Evolutionary conservation across 2,797 vertebrate species (phyloP).

Genomic region (Hydrophis major): DNA sequence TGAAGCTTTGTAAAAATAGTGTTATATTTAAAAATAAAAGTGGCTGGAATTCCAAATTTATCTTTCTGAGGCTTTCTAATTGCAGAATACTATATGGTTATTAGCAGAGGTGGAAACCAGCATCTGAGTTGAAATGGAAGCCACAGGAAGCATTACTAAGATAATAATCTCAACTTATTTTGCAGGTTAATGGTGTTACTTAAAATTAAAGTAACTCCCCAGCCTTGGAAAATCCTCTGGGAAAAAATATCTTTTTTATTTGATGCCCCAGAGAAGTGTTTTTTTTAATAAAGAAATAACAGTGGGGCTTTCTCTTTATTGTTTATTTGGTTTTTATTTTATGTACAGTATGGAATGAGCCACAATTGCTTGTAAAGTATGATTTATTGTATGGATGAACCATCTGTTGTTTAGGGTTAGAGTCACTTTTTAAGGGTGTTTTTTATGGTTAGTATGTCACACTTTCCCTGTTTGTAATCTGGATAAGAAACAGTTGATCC

Average conservation of each 20-base stretch:
- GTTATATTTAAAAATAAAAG: not conserved
- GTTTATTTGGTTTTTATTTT: not conserved
- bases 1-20: not conserved
- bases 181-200: not conserved
- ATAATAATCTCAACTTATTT: not conserved
- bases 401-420: not conserved
- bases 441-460: not conserved
- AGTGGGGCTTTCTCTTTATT: not conserved
- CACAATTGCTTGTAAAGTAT: not conserved
- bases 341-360: not conserved
- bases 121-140: not conserved
- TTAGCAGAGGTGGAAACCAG: not conserved
- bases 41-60: not conserved
- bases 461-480: not conserved
- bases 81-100: not conserved
- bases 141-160: too few species aligned
- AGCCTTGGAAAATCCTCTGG: not conserved
- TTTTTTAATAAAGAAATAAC: not conserved
- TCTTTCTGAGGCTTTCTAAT: not conserved
- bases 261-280: not conserved
- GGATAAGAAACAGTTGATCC: not conserved
- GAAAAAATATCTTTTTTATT: not conserved
- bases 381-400: not conserved
- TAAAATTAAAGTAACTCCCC: not conserved
- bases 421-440: not conserved